Evolutionary conservation across 1,140 invertebrate species (phyloP), one percentile per base, ranked within the genome.

Genomic region (Drosophila mauritiana): DNA sequence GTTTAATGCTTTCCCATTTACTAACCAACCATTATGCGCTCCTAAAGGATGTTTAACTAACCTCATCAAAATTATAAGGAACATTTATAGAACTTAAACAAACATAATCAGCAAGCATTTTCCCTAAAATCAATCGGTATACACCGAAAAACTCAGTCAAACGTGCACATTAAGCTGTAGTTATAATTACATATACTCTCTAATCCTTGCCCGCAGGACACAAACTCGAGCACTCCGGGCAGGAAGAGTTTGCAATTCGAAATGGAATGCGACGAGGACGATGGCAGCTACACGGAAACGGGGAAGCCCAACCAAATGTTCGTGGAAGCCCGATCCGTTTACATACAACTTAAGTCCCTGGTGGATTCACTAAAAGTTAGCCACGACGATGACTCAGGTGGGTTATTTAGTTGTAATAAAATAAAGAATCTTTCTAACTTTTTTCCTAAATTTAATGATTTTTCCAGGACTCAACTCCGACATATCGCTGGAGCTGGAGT

Each of bases 211-310:
- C 31, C 13, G 1, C 80, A 91, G 82, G 78, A 77, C 36, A 58
- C 83, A 10, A 91, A 83, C 51, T 86, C 88, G 54, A 92, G 91
- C 84, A 85, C 91, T 80, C 80, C 81, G 13, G 84, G 90, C 12
- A 91, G 91, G 43, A 92, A 92, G 59, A 96, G 96, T 31, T 92
- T 96, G 59, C 95, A 96, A 77, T 95, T 95, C 69, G 96, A 96
- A 93, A 95, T 96, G 95, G 96, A 96, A 84, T 94, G 95, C 56
- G 95, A 95, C 68, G 94, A 95, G 68, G 93, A 93, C 54, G 93
- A 96, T 40, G 93, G 94, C 74, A 91, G 91, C 72, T 92, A 81
- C 34, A 79, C 88, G 11, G 90, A 91, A 52, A 78, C 80, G 43
- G 90, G 90, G 31, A 92, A 92, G 43, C 90, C 91, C 46, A 91